Base-by-base conservation (phyloP, 2,888 invertebrate species). In the Pristionchus exspectatus region DNA sequence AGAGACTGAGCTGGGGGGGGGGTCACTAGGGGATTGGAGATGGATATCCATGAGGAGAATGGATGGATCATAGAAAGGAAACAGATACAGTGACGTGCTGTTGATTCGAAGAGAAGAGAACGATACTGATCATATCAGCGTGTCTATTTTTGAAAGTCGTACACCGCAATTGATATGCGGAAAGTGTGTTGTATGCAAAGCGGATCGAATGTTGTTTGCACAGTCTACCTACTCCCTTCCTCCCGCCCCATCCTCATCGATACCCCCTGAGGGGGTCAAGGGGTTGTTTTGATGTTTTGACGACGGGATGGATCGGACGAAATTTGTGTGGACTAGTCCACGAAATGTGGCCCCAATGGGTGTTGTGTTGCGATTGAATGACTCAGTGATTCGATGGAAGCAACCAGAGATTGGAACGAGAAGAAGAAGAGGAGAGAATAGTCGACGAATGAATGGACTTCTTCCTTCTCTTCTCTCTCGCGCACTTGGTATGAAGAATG, bases 231-330 rank as follows among this genome's bases (percentile, higher is more conserved):
- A 50, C 50, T 50, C 81, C 14, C 54, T 81, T 33, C 21, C 44
- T 16, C 14, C 18, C 38, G 12, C 14, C n/a, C 14, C 50, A 27
- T 14, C 81, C n/a, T 27, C 81, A 63, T 63, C 24, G n/a, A 50
- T 27, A 50, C 81, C 44, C 77, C 24, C 33, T 30, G 27, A 81
- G 81, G 54, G 81, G 81, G 81, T 81, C 81, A 81, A 81, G 81
- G 81, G 81, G 81, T 81, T 81, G 81, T 81, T 81, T 81, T 81
- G 81, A 77, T 44, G 30, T 77, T 77, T 21, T 77, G 74, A 24
- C 63, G 81, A 50, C 18, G 24, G 38, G 21, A 54, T 27, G 50
- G 81, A 54, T 27, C 16, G 81, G 50, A 54, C n/a, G 24, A 27
- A 50, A 50, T 81, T 27, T 18, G 44, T 54, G 44, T 16, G 81